Evolutionary conservation across 2,888 invertebrate genomes (phyloP).

Genomic region (Hartigia nigra): DNA sequence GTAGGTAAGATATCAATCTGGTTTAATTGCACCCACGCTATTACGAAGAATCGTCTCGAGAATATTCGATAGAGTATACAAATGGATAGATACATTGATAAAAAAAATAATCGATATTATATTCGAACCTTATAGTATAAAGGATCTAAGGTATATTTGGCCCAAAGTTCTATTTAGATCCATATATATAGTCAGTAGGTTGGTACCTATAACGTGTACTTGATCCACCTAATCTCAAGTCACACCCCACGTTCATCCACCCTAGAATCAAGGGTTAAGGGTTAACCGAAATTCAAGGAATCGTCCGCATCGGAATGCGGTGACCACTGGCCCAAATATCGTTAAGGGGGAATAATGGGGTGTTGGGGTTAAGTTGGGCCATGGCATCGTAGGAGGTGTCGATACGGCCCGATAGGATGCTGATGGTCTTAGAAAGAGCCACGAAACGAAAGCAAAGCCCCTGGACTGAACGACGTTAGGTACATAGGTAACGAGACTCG

Average conservation of each 20-base stretch:
- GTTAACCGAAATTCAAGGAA: slow-evolving; percentile 10
- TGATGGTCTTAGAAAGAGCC: background rate
- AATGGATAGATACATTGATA: background rate
- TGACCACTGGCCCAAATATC: slow-evolving; percentile 9
- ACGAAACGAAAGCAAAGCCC: slow-evolving; percentile 9
- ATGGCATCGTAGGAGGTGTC: slow-evolving; percentile 8
- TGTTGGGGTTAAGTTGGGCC: slow-evolving; percentile 5
- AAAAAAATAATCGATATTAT: background rate
- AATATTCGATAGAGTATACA: background rate
- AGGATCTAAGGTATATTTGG: background rate
- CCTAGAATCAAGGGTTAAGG: slow-evolving; percentile 3
- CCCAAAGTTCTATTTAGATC: background rate
- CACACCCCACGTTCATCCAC: background rate
- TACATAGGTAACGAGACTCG: slow-evolving; percentile 9
- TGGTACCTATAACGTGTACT: background rate
- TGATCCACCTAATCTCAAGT: background rate
- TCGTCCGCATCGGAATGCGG: slow-evolving; percentile 3
- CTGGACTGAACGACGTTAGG: slow-evolving; percentile 1
- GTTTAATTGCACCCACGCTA: background rate
- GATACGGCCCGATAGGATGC: slow-evolving; percentile 8
- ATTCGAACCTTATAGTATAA: background rate
- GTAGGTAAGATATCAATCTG: background rate
- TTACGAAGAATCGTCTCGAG: background rate
- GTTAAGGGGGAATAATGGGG: background rate
- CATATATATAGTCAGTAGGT: background rate